Evolutionary conservation across 2,888 invertebrate genomes (phyloP).

Genomic region (Apodemia duryi): DNA sequence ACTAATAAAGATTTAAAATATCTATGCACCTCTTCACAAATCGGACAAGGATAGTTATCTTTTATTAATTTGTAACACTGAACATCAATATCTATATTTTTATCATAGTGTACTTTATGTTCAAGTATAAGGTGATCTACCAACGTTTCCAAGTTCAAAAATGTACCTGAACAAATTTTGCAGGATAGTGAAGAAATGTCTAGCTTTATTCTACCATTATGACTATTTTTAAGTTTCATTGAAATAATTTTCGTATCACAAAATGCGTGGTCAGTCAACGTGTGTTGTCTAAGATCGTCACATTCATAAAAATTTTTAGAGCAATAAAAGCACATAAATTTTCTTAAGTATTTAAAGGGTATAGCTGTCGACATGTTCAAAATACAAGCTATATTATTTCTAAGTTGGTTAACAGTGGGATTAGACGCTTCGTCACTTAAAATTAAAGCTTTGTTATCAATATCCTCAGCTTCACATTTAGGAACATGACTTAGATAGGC

Average conservation of each 20-base stretch:
- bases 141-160: conserved; percentile 41
- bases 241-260: conserved; percentile 53
- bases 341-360: conserved; percentile 60
- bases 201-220: conserved; percentile 56
- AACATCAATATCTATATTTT: conserved; percentile 41
- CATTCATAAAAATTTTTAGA: conserved; percentile 54
- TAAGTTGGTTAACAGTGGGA: conserved; percentile 44
- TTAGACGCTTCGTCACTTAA: conserved; percentile 40
- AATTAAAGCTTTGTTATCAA: conserved; percentile 21
- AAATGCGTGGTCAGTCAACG: conserved; percentile 48
- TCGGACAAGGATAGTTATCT: conserved; percentile 52
- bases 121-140: conserved; percentile 46
- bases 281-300: conserved; percentile 53
- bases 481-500: conserved; percentile 20
- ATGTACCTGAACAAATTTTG: conserved; percentile 45
- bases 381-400: conserved; percentile 50
- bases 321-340: conserved; percentile 64
- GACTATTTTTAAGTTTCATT: conserved; percentile 51
- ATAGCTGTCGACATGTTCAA: conserved; percentile 59
- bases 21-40: conserved; percentile 46
- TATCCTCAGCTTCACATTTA: conserved; percentile 24
- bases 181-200: conserved; percentile 52
- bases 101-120: conserved; percentile 46
- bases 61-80: conserved; percentile 49
- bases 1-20: conserved; percentile 53